Base-by-base conservation (phyloP, 2,888 invertebrate species). In the Agonopterix arenella region DNA sequence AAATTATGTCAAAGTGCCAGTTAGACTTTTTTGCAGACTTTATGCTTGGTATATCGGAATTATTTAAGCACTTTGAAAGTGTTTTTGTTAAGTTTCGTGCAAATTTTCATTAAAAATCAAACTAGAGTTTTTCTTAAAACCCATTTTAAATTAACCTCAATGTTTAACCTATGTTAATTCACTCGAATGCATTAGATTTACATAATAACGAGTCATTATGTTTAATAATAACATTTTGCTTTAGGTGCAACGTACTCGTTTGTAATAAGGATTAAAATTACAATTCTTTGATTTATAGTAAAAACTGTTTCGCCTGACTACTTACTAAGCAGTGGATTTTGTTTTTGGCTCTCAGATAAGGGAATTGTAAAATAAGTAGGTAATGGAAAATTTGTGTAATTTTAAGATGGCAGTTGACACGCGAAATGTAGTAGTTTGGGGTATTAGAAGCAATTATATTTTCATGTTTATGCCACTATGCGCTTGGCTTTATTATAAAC, bases 201-300 rank as follows among this genome's bases (percentile, higher is more conserved):
- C 48, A 52, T 52, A 52, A 45, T 48, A 43, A 11, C 46, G 2
- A 41, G 48, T 44, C 49, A 52, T 48, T 52, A 52, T 40, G 10
- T 9, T 40, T 40, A 40, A 40, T 40, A 40, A 40, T 40, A 28
- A n/a, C n/a, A 40, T 40, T 28, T 28, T n/a, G 40, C 40, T n/a
- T 40, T n/a, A 40, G 40, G n/a, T 45, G 43, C 13, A 46, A 36
- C 13, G 43, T 16, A 43, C 9, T 11, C 28, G 28, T 28, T 28
- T 28, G 28, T 28, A 28, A 13, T 43, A 8, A 11, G 11, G n/a
- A 13, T 7, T 42, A 11, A 11, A 42, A 42, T 42, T 13, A 42
- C 11, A 10, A 18, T 13, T 44, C 44, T 10, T n/a, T 10, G n/a
- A 11, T 44, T 44, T 2, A 10, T 8, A 11, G 28, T 28, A 28